Conservation (phyloP, 2,113 vertebrate species). For the Ophiodon elongatus region DNA sequence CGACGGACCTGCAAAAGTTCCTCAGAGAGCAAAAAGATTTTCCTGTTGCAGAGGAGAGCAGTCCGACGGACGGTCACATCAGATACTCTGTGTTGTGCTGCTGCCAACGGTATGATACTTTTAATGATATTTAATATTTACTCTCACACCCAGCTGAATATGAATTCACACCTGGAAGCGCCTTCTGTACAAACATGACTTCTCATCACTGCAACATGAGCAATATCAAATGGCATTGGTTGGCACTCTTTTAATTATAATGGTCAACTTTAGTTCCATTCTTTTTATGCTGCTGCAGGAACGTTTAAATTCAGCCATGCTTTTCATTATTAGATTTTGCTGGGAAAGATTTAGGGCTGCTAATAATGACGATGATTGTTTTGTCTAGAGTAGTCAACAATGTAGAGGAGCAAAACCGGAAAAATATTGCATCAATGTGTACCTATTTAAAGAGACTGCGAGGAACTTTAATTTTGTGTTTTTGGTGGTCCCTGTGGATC, state of each 20-base stretch:
- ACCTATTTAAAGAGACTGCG: too few species aligned
- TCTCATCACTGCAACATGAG: not conserved
- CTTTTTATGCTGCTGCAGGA: not conserved
- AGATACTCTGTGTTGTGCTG: constrained; percentile 80
- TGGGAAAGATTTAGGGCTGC: not conserved
- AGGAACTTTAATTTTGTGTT: too few species aligned
- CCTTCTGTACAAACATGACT: constrained; percentile 1
- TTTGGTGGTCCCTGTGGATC: too few species aligned
- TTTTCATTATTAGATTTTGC: not conserved
- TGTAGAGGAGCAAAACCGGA: not conserved
- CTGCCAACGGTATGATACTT: constrained; percentile 84
- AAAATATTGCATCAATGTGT: too few species aligned
- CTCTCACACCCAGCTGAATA: not conserved
- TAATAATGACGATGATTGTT: not conserved
- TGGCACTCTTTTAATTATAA: not conserved
- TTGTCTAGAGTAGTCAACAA: not conserved
- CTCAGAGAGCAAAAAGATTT: constrained; percentile 81
- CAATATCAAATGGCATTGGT: not conserved
- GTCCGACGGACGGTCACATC: constrained; percentile 33
- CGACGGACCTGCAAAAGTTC: constrained; percentile 93
- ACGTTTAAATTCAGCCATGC: not conserved
- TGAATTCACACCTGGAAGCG: not conserved
- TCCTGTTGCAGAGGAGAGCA: constrained; percentile 61
- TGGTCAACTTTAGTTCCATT: not conserved
- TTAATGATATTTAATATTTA: not conserved